Conservation (phyloP, 2,797 vertebrate species). For the Somateria mollissima region DNA sequence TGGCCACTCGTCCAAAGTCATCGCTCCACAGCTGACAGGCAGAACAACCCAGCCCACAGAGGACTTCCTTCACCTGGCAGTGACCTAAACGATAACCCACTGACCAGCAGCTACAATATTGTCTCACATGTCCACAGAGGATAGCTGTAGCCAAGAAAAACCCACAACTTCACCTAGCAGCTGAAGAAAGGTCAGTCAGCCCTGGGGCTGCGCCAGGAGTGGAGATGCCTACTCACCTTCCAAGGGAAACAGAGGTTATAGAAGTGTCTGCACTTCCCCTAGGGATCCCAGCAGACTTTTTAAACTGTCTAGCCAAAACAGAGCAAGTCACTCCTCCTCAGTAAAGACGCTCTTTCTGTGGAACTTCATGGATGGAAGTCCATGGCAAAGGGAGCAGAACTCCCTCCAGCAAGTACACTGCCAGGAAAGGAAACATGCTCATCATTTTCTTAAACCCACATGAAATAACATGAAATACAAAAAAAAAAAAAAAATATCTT, state of each 20-base stretch:
- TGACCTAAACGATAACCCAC: not conserved
- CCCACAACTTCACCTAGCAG: not conserved
- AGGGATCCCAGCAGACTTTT: not conserved
- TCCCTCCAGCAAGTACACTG: not conserved
- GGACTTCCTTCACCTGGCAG: not conserved
- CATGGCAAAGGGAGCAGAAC: not conserved
- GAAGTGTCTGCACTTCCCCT: not conserved
- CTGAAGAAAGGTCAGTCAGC: not conserved
- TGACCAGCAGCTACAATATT: not conserved
- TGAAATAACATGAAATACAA: not conserved
- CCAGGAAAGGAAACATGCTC: not conserved
- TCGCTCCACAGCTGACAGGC: not conserved
- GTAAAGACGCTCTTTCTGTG: not conserved
- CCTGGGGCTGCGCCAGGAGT: not conserved
- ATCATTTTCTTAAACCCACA: not conserved
- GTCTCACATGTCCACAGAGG: rapidly evolving
- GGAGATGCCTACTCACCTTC: not conserved
- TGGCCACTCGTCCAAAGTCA: not conserved
- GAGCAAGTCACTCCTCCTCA: not conserved
- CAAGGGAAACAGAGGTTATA: not conserved
- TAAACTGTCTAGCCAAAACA: not conserved
- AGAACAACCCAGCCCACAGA: not conserved
- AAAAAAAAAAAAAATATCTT: too few relatives aligned
- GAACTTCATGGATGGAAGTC: not conserved
- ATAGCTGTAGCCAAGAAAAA: not conserved